Base-by-base conservation (phyloP, 2,888 invertebrate species). In the Melanotus villosus region DNA sequence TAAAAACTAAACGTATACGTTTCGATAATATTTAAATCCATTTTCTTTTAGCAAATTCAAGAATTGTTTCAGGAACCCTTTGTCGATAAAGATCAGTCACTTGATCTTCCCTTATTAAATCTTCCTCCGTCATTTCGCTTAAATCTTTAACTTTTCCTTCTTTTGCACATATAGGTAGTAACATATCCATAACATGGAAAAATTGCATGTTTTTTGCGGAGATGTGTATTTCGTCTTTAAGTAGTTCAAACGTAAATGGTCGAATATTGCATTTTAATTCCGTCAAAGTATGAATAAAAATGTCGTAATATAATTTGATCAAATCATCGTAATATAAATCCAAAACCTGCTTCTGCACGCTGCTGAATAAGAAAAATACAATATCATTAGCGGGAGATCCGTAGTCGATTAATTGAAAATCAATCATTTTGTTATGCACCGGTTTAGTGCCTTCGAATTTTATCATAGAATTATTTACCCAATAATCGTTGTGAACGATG, bases 381-480 rank as follows among this genome's bases (percentile, higher is more conserved):
- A 90, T 66, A 75, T 90, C 90, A 23, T 85, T 84, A 0, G 84
- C 78, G 0, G 88, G 81, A 7, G 87, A 87, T 3, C 85, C 83
- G 60, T 87, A 87, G 14, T 85, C 79, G 2, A 86, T 84, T 32
- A 87, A 82, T 80, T 90, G 90, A 74, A 89, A 90, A 75, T 90
- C 90, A 0, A 90, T 82, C 59, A 90, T 81, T 69, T 85, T 85
- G 1, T 79, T 79, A 6, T 58, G 56, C 1, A 76, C 63, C 0
- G 86, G 82, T 0, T 68, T 73, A 0, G 26, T 30, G 23, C 69
- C 56, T 41, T 76, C 72, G 50, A 84, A 84, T 74, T 85, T 85
- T n/a, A 89, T 80, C 84, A 90, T 85, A 2, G 88, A 82, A 73
- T 90, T 90, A 75, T 89, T 89, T 10, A 87, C 86, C 90, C 89